These are phyloP conservation scores for Polydrusus tereticollis DNA, from an alignment of 2,888 invertebrate species.

Conservation along the genomic window DNA sequence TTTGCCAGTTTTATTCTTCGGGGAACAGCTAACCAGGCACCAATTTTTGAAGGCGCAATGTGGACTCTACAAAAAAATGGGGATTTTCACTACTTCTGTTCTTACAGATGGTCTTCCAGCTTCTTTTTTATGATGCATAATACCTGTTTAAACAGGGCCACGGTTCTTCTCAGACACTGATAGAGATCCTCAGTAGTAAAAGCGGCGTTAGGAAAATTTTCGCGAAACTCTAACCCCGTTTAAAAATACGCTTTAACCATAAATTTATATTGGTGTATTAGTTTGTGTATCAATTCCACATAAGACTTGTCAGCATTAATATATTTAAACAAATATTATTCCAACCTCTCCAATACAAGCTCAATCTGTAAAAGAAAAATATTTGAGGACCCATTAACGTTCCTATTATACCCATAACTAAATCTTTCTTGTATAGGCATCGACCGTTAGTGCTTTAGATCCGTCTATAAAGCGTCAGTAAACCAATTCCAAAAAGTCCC, in stretches of 20 bases:
- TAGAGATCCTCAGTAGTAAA: too few species aligned
- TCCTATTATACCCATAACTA: conserved; percentile 12
- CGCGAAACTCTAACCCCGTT: too few species aligned
- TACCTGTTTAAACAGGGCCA: too few species aligned
- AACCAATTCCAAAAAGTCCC: conserved; percentile 24
- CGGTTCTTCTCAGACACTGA: too few species aligned
- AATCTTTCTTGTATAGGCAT: conserved; percentile 1
- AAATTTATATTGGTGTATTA: too few species aligned
- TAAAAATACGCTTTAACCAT: too few species aligned
- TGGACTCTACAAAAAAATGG: background rate
- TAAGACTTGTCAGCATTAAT: background rate
- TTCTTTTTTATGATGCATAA: too few species aligned
- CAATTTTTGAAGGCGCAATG: background rate
- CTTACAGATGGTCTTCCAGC: too few species aligned
- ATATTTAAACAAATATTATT: background rate
- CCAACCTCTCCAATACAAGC: background rate
- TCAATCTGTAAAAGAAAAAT: conserved; percentile 11
- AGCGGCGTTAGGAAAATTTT: too few species aligned
- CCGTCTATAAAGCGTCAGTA: conserved; percentile 7
- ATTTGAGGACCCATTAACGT: conserved; percentile 31
- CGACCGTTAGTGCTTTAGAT: conserved; percentile 2
- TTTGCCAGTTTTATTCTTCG: background rate
- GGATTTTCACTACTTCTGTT: background rate
- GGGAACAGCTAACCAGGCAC: background rate
- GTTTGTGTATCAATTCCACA: background rate